Percentiles rank a stretch among this genome's conserved stretches.
phyloP scores from a whole-genome alignment of 2,888 invertebrate genomes.

The Euproctis similis region DNA sequence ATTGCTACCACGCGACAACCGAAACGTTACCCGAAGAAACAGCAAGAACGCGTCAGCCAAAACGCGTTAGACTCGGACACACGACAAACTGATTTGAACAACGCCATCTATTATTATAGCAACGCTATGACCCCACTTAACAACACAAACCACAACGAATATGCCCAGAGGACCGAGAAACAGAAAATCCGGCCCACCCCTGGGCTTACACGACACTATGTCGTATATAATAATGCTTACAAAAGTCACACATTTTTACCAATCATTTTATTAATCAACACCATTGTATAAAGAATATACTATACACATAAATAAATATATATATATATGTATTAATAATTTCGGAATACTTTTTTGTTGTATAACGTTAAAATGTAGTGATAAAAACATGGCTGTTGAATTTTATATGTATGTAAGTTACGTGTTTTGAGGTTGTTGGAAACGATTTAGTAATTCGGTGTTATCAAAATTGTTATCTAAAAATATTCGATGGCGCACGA shows the following conservation, averaged over 20 bases:
- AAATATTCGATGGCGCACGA: conserved; percentile 27
- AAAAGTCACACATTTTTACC: conserved; percentile 11
- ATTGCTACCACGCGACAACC: conserved; percentile 50
- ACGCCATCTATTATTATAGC: conserved; percentile 55
- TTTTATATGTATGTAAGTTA: conserved; percentile 50
- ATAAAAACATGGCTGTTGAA: conserved; percentile 71
- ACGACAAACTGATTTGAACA: conserved; percentile 52
- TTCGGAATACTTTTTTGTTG: conserved; percentile 25
- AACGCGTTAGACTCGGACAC: conserved; percentile 56
- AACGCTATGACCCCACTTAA: conserved; percentile 41
- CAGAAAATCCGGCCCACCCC: conserved; percentile 67
- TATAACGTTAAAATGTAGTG: conserved; percentile 46
- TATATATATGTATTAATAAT: too few species aligned
- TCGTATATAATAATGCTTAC: conserved; percentile 41
- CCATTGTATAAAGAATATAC: conserved; percentile 27
- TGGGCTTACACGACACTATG: conserved; percentile 46
- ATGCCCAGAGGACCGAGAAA: conserved; percentile 56
- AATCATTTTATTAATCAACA: conserved; percentile 22
- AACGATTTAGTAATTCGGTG: conserved; percentile 45
- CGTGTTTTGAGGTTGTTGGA: conserved; percentile 62
- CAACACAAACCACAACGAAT: conserved; percentile 48
- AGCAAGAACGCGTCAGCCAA: conserved; percentile 48
- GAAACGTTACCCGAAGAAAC: conserved; percentile 59
- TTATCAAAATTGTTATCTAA: conserved; percentile 50
- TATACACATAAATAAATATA: too few species aligned